Base-by-base conservation (phyloP, 2,888 invertebrate genomes). In the Acanthacorydalis orientalis region DNA sequence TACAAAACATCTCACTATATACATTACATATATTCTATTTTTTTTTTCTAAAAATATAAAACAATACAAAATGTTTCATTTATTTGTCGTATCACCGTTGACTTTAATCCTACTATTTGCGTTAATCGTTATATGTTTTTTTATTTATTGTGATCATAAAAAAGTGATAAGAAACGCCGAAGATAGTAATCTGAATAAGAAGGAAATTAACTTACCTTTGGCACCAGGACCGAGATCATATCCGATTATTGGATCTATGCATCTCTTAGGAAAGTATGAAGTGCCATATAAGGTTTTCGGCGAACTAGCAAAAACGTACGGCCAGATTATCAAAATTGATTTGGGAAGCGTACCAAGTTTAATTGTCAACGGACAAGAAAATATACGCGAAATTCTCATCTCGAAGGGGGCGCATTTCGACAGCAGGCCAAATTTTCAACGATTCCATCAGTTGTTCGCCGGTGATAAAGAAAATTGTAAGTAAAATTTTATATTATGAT, bases 381-480 rank as follows among this genome's bases (percentile, higher is more conserved):
- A 72, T 55, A 75, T 77, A 54, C 64, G 68, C 48, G 76, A 77
- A 55, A 73, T 75, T 14, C 64, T 77, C 45, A 65, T 72, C 51
- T 64, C 64, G 44, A 75, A 75, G 52, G 75, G 76, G 7, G 67
- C 72, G 33, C 71, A 74, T 51, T 81, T 80, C 56, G 78, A 78
- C 54, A 73, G 75, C 51, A 64, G 81, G 45, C 79, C 80, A 0
- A 73, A 76, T 59, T 80, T 81, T 58, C 57, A 65, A 47, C 65
- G 81, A 51, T 79, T 77, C 60, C 69, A 74, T 51, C 64, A 70
- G 43, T 69, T 80, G 15, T 81, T 80, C 62, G 69, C 71, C 48
- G 78, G 78, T 38, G 69, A 78, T 60, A 77, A 76, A 57, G 73
- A 78, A 56, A 78, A 78, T 59, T 79, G 80, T 80, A 68, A 78